Base-by-base conservation (phyloP, 1,140 invertebrate species). In the Drosophila repletoides region DNA sequence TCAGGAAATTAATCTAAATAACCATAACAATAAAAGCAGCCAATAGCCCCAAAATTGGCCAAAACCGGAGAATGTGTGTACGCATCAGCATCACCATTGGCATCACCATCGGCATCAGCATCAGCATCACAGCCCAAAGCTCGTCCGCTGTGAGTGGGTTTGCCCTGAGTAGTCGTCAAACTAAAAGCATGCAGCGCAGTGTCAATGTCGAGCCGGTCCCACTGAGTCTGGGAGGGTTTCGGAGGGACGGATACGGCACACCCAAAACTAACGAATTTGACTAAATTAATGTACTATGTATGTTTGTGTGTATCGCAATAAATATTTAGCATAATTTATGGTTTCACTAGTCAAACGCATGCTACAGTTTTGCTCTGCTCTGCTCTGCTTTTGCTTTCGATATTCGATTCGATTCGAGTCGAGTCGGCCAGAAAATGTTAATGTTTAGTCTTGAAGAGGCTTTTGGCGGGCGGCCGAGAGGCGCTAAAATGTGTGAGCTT, bases 1-100 rank as follows among this genome's bases (percentile, higher is more conserved):
- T 55, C 67, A 83, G 80, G 79, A 84, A 84, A 84, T 77, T 69
- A 66, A 84, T 84, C 80, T 80, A 59, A 86, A 84, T 86, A 80
- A 72, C 80, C 67, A 84, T 76, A 84, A 65, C 51, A 63, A 64
- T 64, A 55, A 55, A 55, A 55, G n/a, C 52, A 45, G 31, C 45
- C 46, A 53, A 49, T 48, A 61, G 52, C 9, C 58, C 14, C n/a
- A n/a, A 64, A 55, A 63, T 66, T 83, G 76, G 60, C 49, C 19
- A 17, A 83, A 77, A 63, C 59, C 63, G 28, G 77, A 69, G 77
- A 75, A 52, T 53, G 36, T 43, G 51, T 21, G 52, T 34, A 22
- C 49, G 28, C 22, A 51, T 51, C 51, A 29, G 14, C 21, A 24
- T 34, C 24, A 9, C 6, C 15, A 40, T 46, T 53, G 9, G 26